phyloP scores from a whole-genome alignment of 30 jellyfish, hydroid and myxozoan genomes.

The Cassiopea xamachana region DNA sequence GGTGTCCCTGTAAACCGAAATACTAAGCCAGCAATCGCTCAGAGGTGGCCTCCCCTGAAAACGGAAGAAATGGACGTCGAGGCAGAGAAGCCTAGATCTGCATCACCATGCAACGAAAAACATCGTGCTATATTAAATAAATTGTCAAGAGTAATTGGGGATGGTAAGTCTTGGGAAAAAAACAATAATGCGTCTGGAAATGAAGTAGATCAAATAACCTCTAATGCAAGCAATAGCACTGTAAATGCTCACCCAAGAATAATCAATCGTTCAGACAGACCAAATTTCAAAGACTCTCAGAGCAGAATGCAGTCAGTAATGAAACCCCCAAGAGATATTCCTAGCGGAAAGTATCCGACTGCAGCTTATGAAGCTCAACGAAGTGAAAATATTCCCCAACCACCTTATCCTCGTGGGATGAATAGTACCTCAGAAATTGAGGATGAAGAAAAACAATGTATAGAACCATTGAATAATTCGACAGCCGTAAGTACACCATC shows the following conservation, averaged over 20 bases:
- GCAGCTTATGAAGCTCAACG: not conserved
- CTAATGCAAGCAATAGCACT: not conserved
- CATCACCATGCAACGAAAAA: not conserved
- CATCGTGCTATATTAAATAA: not conserved
- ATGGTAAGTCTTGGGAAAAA: not conserved
- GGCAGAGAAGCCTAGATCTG: not conserved
- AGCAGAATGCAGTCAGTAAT: not conserved
- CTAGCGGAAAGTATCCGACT: not conserved
- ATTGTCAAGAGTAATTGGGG: not conserved
- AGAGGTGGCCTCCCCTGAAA: conserved; percentile 7
- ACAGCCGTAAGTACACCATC: not conserved
- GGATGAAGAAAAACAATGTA: not conserved
- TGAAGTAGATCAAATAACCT: not conserved
- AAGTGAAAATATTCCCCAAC: not conserved
- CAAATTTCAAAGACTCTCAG: not conserved
- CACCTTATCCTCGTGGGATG: not conserved
- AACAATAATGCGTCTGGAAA: not conserved
- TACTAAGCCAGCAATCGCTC: not conserved
- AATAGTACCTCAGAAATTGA: not conserved
- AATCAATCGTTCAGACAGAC: not conserved
- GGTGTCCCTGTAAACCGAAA: not conserved
- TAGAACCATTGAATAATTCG: not conserved
- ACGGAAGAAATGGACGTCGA: not conserved
- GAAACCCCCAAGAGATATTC: not conserved
- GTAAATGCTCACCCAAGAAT: not conserved